These are phyloP conservation scores for Spinus olivaceus DNA, from an alignment of 2,797 vertebrate species.

Conservation along the genomic window DNA sequence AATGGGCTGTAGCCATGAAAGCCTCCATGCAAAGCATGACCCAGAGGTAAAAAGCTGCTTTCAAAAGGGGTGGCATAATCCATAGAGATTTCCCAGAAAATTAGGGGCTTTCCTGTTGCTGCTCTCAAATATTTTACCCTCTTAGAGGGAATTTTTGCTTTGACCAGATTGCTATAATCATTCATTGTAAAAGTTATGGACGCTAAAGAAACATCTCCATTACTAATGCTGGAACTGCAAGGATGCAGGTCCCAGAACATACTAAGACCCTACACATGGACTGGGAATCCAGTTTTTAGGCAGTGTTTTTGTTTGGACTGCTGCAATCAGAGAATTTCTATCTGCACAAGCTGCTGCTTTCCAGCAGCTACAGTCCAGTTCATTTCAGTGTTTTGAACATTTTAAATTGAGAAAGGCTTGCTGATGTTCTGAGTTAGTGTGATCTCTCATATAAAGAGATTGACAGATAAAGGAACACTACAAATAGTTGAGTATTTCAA, in stretches of 20 bases:
- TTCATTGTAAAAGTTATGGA: not conserved
- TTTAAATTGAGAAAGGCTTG: not conserved
- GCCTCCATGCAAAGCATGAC: slow-evolving; percentile 56
- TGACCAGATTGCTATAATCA: not conserved
- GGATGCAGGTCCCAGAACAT: not conserved
- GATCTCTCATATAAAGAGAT: not conserved
- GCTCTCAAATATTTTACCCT: not conserved
- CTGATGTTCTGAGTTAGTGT: not conserved
- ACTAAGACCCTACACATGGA: not conserved
- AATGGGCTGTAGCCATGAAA: slow-evolving; percentile 66
- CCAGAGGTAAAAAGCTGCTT: slow-evolving; percentile 57
- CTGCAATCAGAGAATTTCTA: not conserved
- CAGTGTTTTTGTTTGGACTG: not conserved
- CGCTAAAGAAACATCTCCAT: not conserved
- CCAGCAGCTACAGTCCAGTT: not conserved
- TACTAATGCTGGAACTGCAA: not conserved
- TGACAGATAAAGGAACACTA: not conserved
- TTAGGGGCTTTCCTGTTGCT: not conserved
- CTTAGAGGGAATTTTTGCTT: not conserved
- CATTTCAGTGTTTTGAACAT: not conserved
- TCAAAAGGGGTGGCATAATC: slow-evolving; percentile 49
- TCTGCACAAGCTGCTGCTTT: not conserved
- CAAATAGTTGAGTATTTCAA: not conserved
- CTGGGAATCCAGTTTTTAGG: not conserved
- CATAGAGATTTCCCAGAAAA: slow-evolving; percentile 41